These are phyloP conservation scores for Gallinago solitaria DNA, from an alignment of 2,797 vertebrate species.

Conservation along the genomic window DNA sequence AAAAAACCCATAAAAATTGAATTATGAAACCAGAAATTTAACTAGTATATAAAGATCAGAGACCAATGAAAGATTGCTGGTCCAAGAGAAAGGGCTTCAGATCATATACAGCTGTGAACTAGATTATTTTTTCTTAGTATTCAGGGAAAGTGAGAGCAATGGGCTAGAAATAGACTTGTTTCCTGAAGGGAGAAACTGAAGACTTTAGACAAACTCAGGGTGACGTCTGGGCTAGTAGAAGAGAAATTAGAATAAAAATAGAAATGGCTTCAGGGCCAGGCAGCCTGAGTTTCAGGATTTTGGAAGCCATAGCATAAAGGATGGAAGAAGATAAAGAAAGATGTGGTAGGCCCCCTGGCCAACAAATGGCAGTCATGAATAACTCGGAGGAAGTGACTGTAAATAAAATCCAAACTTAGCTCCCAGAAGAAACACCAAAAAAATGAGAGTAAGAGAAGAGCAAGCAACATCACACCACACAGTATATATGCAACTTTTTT, in stretches of 20 bases:
- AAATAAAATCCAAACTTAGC: background rate
- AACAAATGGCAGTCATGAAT: background rate
- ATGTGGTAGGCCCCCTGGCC: background rate
- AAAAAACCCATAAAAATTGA: background rate
- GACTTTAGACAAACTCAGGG: background rate
- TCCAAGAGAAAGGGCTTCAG: background rate
- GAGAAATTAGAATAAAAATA: constrained; percentile 40
- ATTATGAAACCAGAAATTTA: background rate
- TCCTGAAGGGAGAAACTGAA: constrained; percentile 27
- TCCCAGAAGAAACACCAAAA: background rate
- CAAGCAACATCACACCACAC: background rate
- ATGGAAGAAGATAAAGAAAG: background rate
- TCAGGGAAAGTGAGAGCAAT: background rate
- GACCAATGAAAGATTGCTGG: background rate
- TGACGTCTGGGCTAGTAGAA: background rate
- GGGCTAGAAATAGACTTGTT: background rate
- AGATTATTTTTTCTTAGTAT: background rate
- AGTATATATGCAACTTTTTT: background rate
- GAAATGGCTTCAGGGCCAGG: background rate
- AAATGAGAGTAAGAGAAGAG: background rate
- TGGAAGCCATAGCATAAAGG: background rate
- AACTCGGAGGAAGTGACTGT: background rate
- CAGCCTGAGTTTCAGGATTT: background rate
- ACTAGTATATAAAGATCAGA: background rate
- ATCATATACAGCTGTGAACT: background rate